Base-by-base conservation (phyloP, 2,888 invertebrate genomes). In the Anthrax anthrax region DNA sequence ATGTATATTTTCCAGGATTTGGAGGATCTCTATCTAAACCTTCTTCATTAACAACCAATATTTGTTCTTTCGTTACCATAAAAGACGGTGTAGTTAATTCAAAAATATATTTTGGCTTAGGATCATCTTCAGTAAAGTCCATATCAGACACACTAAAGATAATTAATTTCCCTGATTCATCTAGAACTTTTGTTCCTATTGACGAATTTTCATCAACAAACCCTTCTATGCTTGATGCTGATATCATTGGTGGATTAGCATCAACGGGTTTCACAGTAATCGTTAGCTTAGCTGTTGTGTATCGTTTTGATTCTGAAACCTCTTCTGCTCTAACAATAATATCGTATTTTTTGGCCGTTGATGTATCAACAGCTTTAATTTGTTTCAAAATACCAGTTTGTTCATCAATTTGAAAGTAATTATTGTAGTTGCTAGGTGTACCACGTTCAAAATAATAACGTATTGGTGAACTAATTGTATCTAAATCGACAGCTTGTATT, bases 401-500 rank as follows among this genome's bases (percentile, higher is more conserved):
- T 1, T 78, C 75, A 63, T 91, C 84, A 56, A 91, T 88, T 52
- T 82, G 77, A 68, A 92, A 91, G 65, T 84, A 90, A 13, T 82
- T 82, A 0, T 73, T 70, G 70, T 82, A 92, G 48, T 78, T 77
- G 10, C 78, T 72, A 0, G 90, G 91, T 53, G 76, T 79, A 0
- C 90, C 91, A 52, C 81, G 84, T 14, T 84, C 75, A 59, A 91
- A 88, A 47, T 78, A 81, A 63, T 90, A 91, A 44, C 75, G 75
- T 50, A 92, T 88, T 1, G 83, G 80, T 1, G 87, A 79, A 59
- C 87, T 84, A 39, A 91, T 75, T 1, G 89, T 87, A 60, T 91
- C 91, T 78, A 87, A 82, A 65, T 92, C 91, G 0, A 87, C 80
- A 0, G 91, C 91, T 68, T 88, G 86, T 50, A 92, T 88, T 62